phyloP scores from a whole-genome alignment of 1,140 invertebrate genomes.

The Adelges cooleyi region DNA sequence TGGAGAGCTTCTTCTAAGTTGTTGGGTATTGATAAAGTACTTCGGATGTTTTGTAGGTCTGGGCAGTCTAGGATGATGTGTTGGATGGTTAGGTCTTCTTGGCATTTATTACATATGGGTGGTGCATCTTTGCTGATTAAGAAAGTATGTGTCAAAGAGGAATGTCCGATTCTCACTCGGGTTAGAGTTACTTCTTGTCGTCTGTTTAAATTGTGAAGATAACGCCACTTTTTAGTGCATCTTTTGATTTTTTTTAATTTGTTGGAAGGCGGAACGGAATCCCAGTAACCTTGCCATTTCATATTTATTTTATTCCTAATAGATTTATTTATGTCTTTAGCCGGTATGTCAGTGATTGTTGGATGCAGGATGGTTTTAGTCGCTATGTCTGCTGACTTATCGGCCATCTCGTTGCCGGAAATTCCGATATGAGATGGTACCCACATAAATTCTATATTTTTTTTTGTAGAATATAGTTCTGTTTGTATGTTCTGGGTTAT shows the following conservation, averaged over 20 bases:
- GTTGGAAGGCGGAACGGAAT: not conserved
- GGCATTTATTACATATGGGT: not conserved
- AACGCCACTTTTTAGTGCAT: not conserved
- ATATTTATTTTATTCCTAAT: not conserved
- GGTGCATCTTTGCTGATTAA: not conserved
- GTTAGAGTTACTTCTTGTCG: not conserved
- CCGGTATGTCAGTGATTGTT: not conserved
- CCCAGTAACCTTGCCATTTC: not conserved
- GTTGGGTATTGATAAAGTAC: not conserved
- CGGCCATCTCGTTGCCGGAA: not conserved
- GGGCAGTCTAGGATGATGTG: not conserved
- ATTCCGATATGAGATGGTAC: slow-evolving; percentile 7
- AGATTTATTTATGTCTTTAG: not conserved
- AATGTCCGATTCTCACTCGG: not conserved
- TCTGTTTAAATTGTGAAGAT: not conserved
- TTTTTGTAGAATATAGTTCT: not conserved
- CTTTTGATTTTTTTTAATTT: not conserved
- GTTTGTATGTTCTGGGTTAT: not conserved
- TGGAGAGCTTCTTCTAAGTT: not conserved
- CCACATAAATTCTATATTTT: not conserved
- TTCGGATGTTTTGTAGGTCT: not conserved
- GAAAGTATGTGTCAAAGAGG: not conserved
- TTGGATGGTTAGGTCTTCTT: not conserved
- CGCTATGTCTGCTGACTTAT: not conserved
- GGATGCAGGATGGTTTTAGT: not conserved